These are phyloP conservation scores for Limnephilus lunatus DNA, from an alignment of 2,888 invertebrate species.

Conservation along the genomic window DNA sequence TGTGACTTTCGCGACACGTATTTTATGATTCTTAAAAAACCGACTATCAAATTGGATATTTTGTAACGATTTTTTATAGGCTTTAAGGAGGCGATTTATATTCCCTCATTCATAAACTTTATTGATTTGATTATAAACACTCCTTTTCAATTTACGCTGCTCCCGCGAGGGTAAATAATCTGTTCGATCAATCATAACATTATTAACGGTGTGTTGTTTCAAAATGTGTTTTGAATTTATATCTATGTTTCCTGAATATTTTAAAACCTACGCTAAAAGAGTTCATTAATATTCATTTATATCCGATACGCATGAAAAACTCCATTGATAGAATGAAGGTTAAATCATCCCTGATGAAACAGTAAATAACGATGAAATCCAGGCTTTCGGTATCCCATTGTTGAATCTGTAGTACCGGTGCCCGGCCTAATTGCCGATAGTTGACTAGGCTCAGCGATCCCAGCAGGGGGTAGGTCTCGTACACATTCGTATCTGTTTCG, in stretches of 20 bases:
- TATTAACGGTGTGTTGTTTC: neutral
- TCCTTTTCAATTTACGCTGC: neutral
- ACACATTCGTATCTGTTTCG: neutral
- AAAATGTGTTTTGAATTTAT: neutral
- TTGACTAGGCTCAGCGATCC: neutral
- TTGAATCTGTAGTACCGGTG: neutral
- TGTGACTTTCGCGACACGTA: constrained; percentile 57
- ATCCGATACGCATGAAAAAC: neutral
- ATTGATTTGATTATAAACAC: constrained; percentile 51
- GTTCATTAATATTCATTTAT: neutral
- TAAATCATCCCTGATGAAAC: neutral
- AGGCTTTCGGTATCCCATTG: neutral
- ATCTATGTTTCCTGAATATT: neutral
- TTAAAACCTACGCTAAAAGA: neutral
- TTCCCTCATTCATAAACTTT: neutral
- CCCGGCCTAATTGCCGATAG: neutral
- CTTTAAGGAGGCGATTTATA: neutral
- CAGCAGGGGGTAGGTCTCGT: neutral
- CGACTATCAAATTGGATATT: neutral
- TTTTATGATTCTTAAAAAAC: constrained; percentile 56
- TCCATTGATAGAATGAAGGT: neutral
- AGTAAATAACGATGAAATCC: neutral
- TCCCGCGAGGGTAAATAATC: neutral
- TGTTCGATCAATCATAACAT: neutral
- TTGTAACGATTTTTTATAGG: constrained; percentile 8